A percentile compares a stretch with the other conserved stretches of the same genome.
phyloP scores from a whole-genome alignment of 2,888 invertebrate species.

The Standfussiana lucernea region DNA sequence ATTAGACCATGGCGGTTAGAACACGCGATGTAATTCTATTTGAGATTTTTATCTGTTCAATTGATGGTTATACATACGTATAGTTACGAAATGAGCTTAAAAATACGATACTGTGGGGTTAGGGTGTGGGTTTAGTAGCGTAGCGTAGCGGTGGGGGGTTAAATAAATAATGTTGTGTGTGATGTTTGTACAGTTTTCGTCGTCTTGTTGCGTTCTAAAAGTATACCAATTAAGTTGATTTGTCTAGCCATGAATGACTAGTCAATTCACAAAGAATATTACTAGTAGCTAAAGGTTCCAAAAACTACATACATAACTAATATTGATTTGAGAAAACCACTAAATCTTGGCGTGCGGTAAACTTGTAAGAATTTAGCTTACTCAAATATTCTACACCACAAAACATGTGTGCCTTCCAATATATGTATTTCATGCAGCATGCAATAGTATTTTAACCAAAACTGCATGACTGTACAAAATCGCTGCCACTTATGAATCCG shows the following conservation, averaged over 20 bases:
- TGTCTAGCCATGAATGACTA: not conserved
- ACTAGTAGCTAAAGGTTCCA: not conserved
- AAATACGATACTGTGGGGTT: slow-evolving; percentile 79
- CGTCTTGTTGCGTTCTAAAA: not conserved
- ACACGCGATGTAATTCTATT: slow-evolving; percentile 85
- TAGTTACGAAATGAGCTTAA: slow-evolving; percentile 84
- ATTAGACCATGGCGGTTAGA: slow-evolving; percentile 81
- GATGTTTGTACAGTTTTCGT: not conserved
- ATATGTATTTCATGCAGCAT: not conserved
- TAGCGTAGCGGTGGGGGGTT: slow-evolving; percentile 43
- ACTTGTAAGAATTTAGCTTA: not conserved
- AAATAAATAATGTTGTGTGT: slow-evolving; percentile 19
- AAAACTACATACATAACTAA: not conserved
- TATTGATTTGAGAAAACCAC: not conserved
- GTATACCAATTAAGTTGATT: not conserved
- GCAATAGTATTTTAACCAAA: not conserved
- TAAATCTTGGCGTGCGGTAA: not conserved
- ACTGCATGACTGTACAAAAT: not conserved
- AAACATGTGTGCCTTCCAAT: not conserved
- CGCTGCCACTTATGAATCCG: slow-evolving; percentile 44
- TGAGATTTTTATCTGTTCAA: slow-evolving; percentile 87
- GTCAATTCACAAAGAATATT: not conserved
- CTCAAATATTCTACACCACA: slow-evolving; percentile 4
- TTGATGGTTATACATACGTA: slow-evolving; percentile 88
- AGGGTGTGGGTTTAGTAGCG: slow-evolving; percentile 53